Base-by-base conservation (phyloP, 2,797 vertebrate species). In the Characodon lateralis region DNA sequence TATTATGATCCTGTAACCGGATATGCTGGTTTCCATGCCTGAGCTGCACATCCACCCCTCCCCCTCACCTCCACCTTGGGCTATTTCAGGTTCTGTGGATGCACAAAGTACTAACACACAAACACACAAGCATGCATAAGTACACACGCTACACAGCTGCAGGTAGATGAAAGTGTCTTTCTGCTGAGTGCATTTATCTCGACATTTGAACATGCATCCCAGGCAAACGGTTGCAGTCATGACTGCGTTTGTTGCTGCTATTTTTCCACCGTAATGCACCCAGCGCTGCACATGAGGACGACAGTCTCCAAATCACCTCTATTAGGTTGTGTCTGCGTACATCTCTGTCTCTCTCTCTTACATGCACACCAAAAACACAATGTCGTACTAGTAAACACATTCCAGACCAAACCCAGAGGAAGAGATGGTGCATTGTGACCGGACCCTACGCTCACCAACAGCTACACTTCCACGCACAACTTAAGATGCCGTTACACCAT, bases 1-100 rank as follows among this genome's bases (percentile, higher is more conserved):
- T 96, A 95, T 96, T 97, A 96, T 95, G 96, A 96, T 96, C 95
- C 96, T 96, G 97, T 97, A 99, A 99, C 95, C 93, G 83, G 97
- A 98, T 96, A 96, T 96, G 95, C 94, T 95, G 95, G 95, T 97
- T 96, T 96, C 96, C 96, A 95, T 96, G 95, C 95, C 92, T 95
- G 94, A 92, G 95, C 93, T 95, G 94, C 92, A 90, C 95, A 94
- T 95, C 94, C 94, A 94, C 94, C 91, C 95, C 93, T 85, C 89
- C 89, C 87, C 91, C 85, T 79, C 83, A 46, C 86, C 90, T 94
- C 91, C 65, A 94, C 95, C 86, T 93, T 84, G 89, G 95, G 95
- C 96, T 96, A 96, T 96, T 96, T 96, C 93, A 96, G 96, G 96
- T 96, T 96, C 94, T 92, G 88, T 63, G 73, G 78, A 87, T 84